Base-by-base conservation (phyloP, 2,113 vertebrate species). In the Colossoma macropomum region DNA sequence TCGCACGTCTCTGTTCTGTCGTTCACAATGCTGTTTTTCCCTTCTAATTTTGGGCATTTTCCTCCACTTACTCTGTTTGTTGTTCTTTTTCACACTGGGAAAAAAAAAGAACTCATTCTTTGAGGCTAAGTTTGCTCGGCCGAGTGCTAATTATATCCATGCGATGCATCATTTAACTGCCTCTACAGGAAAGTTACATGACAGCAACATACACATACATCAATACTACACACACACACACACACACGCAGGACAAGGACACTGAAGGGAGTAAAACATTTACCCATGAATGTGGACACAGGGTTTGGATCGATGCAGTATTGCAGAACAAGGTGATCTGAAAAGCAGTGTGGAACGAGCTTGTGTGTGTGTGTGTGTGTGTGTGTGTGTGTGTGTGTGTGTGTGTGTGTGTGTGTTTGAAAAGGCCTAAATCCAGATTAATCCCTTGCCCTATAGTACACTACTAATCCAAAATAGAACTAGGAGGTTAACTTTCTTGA, bases 1-100 rank as follows among this genome's bases (percentile, higher is more conserved):
- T 92, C 82, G 38, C 82, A 81, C 88, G 91, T 93, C 90, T 91
- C 91, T 82, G 88, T 54, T 21, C 75, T 83, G 91, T 93, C 88
- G 84, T 84, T 94, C 92, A 94, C 27, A 56, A 84, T 13, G 87
- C 86, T 87, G 87, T 91, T 93, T 86, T 90, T 88, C 74, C 81
- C 30, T 28, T 88, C 87, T 90, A 91, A 90, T 93, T 94, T 77
- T 92, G 91, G 82, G 85, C 23, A 45, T 86, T 87, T 70, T 1
- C 79, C 80, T 86, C 78, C 66, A 79, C 87, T 86, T 88, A 88
- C 87, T 83, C 82, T 79, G 80, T 54, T 85, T 90, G 88, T 81
- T 72, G 27, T 41, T 66, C 63, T 71, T 85, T 78, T 89, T 91
- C 69, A 82, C 69, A 50, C 38, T 30, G 63, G 27, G 0, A 23